These are phyloP conservation scores for Neoscelio sp. DNA, from an alignment of 2,888 invertebrate genomes.

Conservation along the genomic window DNA sequence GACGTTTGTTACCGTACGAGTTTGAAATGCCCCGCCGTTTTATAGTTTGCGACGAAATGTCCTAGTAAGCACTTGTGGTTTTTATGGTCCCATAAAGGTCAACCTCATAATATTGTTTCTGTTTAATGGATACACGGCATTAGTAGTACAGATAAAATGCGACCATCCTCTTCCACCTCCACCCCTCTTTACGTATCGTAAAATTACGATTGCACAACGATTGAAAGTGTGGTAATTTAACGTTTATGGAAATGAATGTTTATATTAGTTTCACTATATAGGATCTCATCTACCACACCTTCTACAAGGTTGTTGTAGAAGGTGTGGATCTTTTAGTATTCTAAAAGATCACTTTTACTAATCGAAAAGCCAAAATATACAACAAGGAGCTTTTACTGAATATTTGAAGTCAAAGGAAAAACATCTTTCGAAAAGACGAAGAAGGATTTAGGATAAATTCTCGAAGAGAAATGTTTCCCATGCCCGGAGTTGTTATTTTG, in stretches of 20 bases:
- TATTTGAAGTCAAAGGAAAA: slow-evolving; percentile 23
- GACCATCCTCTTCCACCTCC: not conserved
- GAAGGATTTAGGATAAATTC: slow-evolving; percentile 13
- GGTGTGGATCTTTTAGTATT: too few relatives aligned
- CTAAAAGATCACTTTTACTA: not conserved
- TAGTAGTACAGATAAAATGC: slow-evolving; percentile 14
- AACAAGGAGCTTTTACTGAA: slow-evolving; percentile 1
- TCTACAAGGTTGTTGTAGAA: too few relatives aligned
- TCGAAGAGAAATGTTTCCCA: slow-evolving; percentile 14
- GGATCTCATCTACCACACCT: too few relatives aligned
- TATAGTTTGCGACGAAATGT: slow-evolving; percentile 7
- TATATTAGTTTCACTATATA: too few relatives aligned
- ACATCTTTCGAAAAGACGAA: slow-evolving; percentile 11
- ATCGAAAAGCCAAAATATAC: not conserved
- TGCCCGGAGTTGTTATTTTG: slow-evolving; percentile 31
- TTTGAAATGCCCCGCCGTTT: slow-evolving; percentile 12
- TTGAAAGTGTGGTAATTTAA: too few relatives aligned
- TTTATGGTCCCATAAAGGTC: slow-evolving; percentile 18
- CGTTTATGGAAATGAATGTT: too few relatives aligned
- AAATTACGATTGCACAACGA: too few relatives aligned
- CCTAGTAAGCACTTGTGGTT: slow-evolving; percentile 24
- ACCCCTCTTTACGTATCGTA: too few relatives aligned
- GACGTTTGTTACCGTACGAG: not conserved
- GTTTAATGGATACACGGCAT: slow-evolving; percentile 15
- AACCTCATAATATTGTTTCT: slow-evolving; percentile 19